A percentile compares a stretch with the other conserved stretches of the same genome.
These are phyloP conservation scores for Oryzias celebensis DNA, from an alignment of 2,113 vertebrate genomes.

Conservation along the genomic window DNA sequence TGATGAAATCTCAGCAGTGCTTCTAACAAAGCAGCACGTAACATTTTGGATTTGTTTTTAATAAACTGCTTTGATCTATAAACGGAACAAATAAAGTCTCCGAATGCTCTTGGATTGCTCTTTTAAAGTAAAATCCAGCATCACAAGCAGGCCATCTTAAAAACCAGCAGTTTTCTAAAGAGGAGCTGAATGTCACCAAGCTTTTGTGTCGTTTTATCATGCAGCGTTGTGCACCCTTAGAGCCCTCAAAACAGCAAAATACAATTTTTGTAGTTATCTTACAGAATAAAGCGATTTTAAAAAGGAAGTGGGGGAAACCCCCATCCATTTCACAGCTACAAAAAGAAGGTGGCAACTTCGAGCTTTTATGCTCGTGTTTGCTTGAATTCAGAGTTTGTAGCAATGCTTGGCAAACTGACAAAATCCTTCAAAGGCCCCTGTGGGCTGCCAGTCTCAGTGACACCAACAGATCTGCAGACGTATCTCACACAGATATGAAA, in stretches of 20 bases:
- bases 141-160: slow-evolving; percentile 13
- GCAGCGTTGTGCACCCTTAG: slow-evolving; percentile 17
- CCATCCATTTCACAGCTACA: slow-evolving; percentile 53
- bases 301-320: slow-evolving; percentile 23
- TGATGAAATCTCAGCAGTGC: slow-evolving; percentile 14
- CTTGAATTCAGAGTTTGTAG: slow-evolving; percentile 14
- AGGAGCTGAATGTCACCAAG: slow-evolving; percentile 22
- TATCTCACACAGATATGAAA: slow-evolving; percentile 32
- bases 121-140: slow-evolving; percentile 1
- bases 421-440: slow-evolving; percentile 13
- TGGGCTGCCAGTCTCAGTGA: slow-evolving; percentile 25
- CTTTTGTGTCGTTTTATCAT: slow-evolving; percentile 36
- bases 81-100: background rate
- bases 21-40: background rate
- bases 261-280: slow-evolving; percentile 22
- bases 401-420: slow-evolving; percentile 17
- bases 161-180: slow-evolving; percentile 9
- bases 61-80: background rate
- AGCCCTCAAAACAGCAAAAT: slow-evolving; percentile 12
- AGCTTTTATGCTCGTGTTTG: slow-evolving; percentile 16
- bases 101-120: slow-evolving; percentile 4
- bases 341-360: slow-evolving; percentile 56
- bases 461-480: slow-evolving; percentile 17
- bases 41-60: no score
- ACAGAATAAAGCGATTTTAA: slow-evolving; percentile 37